phyloP scores from a whole-genome alignment of 1,140 invertebrate species.

The Melanaphis sacchari region DNA sequence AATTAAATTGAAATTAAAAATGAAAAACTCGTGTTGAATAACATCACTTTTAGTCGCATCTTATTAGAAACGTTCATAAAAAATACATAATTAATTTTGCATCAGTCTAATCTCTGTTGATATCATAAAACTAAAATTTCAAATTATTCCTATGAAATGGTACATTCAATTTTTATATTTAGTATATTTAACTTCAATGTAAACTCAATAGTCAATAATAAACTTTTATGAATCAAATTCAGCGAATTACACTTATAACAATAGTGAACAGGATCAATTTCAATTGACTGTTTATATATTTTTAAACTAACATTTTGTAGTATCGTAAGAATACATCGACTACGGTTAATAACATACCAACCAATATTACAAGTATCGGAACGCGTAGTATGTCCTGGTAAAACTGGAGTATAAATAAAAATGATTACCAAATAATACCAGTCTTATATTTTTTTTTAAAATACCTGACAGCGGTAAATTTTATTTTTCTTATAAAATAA shows the following conservation, averaged over 20 bases:
- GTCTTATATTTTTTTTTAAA: neutral
- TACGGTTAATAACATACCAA: neutral
- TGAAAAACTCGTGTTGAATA: neutral
- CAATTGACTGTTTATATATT: neutral
- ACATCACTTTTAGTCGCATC: neutral
- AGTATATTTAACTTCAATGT: neutral
- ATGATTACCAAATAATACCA: neutral
- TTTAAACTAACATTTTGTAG: neutral
- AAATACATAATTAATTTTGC: neutral
- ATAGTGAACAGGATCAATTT: neutral
- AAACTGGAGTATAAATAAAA: neutral
- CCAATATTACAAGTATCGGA: neutral
- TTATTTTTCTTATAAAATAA: neutral
- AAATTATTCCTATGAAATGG: neutral
- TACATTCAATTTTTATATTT: neutral
- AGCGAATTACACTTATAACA: neutral
- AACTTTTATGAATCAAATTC: neutral
- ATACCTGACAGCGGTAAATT: neutral
- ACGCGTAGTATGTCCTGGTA: neutral
- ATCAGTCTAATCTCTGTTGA: neutral
- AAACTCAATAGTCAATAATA: neutral
- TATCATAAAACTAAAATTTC: neutral
- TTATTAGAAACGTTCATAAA: neutral
- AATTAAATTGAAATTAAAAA: constrained; percentile 7
- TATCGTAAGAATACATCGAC: neutral